Evolutionary conservation across 2,888 invertebrate species (phyloP), one percentile per base, ranked within the genome.

Genomic region (Morinoia aosen): DNA sequence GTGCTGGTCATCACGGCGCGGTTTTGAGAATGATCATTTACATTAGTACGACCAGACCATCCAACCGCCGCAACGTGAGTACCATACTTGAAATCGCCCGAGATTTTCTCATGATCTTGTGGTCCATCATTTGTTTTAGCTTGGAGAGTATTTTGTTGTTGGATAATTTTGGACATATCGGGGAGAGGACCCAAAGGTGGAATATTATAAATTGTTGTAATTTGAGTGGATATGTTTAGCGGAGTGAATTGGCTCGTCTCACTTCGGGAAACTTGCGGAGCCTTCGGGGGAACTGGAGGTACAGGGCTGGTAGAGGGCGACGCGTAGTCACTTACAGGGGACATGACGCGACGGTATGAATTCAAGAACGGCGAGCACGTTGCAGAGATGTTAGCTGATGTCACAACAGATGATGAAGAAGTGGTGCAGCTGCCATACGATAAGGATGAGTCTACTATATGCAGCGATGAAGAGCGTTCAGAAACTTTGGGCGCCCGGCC

Each of bases 191-290:
- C 93, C 33, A 93, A 57, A 93, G 93, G 64, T 95, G 95, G 95
- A 14, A 64, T 95, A 40, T 64, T 64, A 58, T 95, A 95, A 61
- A 95, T 61, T 0, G 95, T 95, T 95, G 95, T 95, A 48, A 95
- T 95, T 95, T 95, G 58, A 61, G 95, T 95, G 25, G 95, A 95
- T 64, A 95, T 95, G 61, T 95, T 95, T 0, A 95, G 40, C 25
- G 95, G 95, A 61, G 95, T 48, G n/a, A 93, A 57, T 3, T 57
- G 93, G 48, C 93, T 93, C 90, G 48, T 11, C 57, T 93, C 57
- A 56, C 56, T 57, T 57, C 57, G 56, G 56, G n/a, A 56, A 19
- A 57, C n/a, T 2, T 40, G 90, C 5, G 57, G 93, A 93, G 10
- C 57, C 25, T 33, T 93, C 56, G 93, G 57, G 57, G 93, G 93